Base-by-base conservation (phyloP, 2,113 vertebrate species). In the Macaca mulatta region DNA sequence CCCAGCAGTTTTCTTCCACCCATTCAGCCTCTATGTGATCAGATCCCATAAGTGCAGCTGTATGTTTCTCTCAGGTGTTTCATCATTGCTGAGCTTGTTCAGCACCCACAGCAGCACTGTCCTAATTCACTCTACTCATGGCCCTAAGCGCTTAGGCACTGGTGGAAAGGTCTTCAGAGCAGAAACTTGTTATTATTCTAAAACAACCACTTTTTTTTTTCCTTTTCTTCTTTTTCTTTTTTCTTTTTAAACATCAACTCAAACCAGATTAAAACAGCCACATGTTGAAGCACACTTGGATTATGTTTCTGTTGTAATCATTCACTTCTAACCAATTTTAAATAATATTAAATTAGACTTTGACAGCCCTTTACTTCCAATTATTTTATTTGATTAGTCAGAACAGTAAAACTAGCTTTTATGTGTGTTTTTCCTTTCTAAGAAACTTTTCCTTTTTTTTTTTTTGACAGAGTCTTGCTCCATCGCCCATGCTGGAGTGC, bases 341-440 rank as follows among this genome's bases (percentile, higher is more conserved):
- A 87, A 77, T 86, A 92, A 86, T 88, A 43, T 93, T 90, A 74
- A 69, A 52, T 77, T 50, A 95, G 88, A 57, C 64, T 90, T 80
- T 85, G 70, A 85, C 16, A 40, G 6, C 22, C 20, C 10, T 12
- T 89, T 20, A 57, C 16, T 80, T 93, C 40, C 55, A 80, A 61
- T 78, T 50, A 70, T 77, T 93, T 96, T 90, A 50, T 84, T 81
- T 69, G 69, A 11, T 80, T 85, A 82, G 18, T 89, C 38, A 88
- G 57, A 92, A 97, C 2, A 45, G 27, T 48, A 74, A 82, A 94
- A 94, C 6, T 22, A 45, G 27, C 18, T 13, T 67, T 18, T 61
- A 17, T 52, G 12, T 61, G 22, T 50, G 8, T 67, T 23, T 91
- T 89, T 23, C 10, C 18, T 70, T 88, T 93, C n/a, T 8, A 84